These are phyloP conservation scores for Thinocorus orbignyianus DNA, from an alignment of 2,113 vertebrate genomes.

Conservation along the genomic window DNA sequence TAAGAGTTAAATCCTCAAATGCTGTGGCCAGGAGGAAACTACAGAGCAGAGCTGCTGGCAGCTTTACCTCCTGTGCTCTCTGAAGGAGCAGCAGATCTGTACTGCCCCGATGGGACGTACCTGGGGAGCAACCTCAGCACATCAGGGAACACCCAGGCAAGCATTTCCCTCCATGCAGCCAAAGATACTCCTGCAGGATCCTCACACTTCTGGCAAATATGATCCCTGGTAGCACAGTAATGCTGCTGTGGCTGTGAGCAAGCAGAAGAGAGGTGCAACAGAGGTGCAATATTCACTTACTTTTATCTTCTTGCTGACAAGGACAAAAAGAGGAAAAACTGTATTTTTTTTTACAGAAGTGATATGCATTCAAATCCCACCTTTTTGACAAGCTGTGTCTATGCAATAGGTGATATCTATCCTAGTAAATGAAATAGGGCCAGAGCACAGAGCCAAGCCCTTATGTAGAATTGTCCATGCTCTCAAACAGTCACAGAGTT, in stretches of 20 bases:
- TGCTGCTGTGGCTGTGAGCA: neutral
- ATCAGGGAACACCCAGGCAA: neutral
- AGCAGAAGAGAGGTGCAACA: neutral
- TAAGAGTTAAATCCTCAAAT: conserved; percentile 1
- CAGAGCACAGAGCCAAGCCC: neutral
- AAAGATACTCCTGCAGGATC: neutral
- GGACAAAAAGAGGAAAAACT: neutral
- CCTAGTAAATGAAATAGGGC: neutral
- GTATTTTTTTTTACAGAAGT: neutral
- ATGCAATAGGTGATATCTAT: neutral
- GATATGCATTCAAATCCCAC: neutral
- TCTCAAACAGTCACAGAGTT: neutral
- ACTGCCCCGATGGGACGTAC: accelerated
- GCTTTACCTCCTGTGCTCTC: neutral
- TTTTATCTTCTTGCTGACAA: neutral
- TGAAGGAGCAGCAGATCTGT: neutral
- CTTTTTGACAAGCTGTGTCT: neutral
- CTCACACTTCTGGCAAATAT: neutral
- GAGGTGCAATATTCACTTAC: neutral
- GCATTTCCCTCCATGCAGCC: accelerated
- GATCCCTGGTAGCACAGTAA: neutral
- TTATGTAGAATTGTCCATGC: accelerated
- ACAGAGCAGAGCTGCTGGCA: neutral
- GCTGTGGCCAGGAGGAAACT: neutral
- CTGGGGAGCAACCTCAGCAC: neutral